Evolutionary conservation across 2,888 invertebrate genomes (phyloP).

Genomic region (Parnassius orleans): DNA sequence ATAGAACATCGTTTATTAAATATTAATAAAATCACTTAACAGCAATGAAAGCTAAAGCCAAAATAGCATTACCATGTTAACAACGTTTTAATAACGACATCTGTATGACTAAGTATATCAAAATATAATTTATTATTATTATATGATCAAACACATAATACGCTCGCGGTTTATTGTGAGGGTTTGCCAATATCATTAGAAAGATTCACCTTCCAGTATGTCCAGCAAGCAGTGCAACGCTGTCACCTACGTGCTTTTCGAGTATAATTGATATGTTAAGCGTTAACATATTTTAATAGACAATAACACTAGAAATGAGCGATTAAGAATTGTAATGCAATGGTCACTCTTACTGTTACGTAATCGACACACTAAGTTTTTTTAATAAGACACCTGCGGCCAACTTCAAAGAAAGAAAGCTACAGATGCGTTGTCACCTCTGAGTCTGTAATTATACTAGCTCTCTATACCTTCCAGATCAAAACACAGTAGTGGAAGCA

Average conservation of each 20-base stretch:
- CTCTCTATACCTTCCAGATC: too few species aligned
- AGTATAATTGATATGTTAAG: conserved; percentile 60
- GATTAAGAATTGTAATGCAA: conserved; percentile 9
- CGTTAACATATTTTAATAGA: conserved; percentile 37
- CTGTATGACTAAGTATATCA: conserved; percentile 44
- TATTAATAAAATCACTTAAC: conserved; percentile 31
- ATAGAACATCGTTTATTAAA: conserved; percentile 30
- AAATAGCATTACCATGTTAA: conserved; percentile 42
- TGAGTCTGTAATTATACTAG: too few species aligned
- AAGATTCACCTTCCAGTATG: conserved; percentile 46
- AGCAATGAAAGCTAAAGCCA: conserved; percentile 27
- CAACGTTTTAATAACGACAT: conserved; percentile 32
- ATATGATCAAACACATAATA: conserved; percentile 36
- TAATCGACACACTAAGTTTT: too few species aligned
- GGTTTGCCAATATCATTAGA: conserved; percentile 78
- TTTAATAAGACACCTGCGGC: too few species aligned
- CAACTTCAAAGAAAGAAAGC: too few species aligned
- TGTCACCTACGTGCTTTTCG: conserved; percentile 57
- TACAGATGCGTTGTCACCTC: too few species aligned
- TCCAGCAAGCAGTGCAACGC: conserved; percentile 68
- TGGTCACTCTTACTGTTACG: too few species aligned
- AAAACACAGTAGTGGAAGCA: too few species aligned
- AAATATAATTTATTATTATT: conserved; percentile 48
- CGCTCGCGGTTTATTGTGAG: conserved; percentile 60
- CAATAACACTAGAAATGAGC: conserved; percentile 22